Evolutionary conservation across 2,888 invertebrate species (phyloP), one percentile per base, ranked within the genome.

Genomic region (Opisthograptis luteolata): DNA sequence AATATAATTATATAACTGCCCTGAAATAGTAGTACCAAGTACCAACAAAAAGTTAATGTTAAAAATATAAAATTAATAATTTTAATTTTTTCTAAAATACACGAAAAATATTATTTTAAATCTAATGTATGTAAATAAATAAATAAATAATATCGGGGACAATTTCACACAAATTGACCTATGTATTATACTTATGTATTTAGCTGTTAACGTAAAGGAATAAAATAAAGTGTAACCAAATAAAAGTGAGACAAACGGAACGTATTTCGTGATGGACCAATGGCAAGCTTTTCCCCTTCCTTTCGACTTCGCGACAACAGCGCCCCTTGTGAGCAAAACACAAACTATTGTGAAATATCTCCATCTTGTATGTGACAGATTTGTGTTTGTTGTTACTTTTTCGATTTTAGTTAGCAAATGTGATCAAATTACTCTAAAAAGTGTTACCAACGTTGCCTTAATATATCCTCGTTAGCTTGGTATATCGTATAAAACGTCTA

Each of bases 361-460:
- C 92, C 92, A 92, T 92, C 91, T 92, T 92, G 90, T 60, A 57
- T 87, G 84, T 92, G 92, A 87, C 92, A 92, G 92, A 92, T 92
- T 92, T 92, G 91, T 91, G 91, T 91, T 91, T 91, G 90, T 91
- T 90, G 87, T 84, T 86, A 80, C 75, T 85, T 82, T 87, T 81
- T 73, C 79, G 80, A 75, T 75, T 83, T 84, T 84, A 75, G 63
- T 73, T 68, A 68, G 66, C 65, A 80, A 82, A 77, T 84, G 75
- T 80, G 69, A 70, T 63, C 75, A 79, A 76, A 79, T 78, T 69
- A 69, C 66, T 60, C 53, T 62, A 59, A 73, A 81, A 84, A 83
- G 73, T 78, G 70, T 73, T 54, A 53, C 55, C 76, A 74, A 68
- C 44, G 51, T 66, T 64, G 64, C 60, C 66, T 70, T 65, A 76